Conservation (phyloP, 2,888 invertebrate species). For the Lomographa bimaculata region DNA sequence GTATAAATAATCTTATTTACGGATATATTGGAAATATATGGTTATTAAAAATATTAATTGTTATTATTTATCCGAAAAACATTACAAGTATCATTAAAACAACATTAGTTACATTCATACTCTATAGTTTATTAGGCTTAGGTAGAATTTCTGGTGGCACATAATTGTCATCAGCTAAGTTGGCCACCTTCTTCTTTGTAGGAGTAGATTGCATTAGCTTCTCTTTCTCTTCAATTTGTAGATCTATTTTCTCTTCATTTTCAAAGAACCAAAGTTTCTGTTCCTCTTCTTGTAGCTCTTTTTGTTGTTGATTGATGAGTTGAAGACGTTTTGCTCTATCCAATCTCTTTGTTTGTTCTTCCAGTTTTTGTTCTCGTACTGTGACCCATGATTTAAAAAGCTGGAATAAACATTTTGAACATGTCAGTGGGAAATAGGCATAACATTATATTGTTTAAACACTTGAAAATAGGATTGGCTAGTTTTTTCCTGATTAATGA, state of each 20-base stretch:
- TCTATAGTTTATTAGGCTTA: conserved; percentile 50
- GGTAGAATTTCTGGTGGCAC: conserved; percentile 87
- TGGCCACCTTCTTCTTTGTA: conserved; percentile 74
- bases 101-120: not conserved
- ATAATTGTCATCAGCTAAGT: conserved; percentile 84
- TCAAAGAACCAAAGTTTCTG: conserved; percentile 93
- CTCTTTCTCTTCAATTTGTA: conserved; percentile 86
- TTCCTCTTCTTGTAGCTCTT: conserved; percentile 78
- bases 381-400: conserved; percentile 84
- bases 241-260: conserved; percentile 89
- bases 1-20: too few species aligned
- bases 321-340: conserved; percentile 81
- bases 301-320: conserved; percentile 76
- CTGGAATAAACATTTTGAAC: conserved; percentile 56
- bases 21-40: too few species aligned
- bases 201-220: conserved; percentile 47
- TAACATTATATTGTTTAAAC: too few species aligned
- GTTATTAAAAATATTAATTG: too few species aligned
- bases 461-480: too few species aligned
- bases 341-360: conserved; percentile 83
- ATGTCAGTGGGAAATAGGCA: too few species aligned
- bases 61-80: too few species aligned
- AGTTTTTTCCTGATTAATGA: too few species aligned
- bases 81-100: conserved; percentile 13
- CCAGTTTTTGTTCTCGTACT: conserved; percentile 80